Base-by-base conservation (phyloP, 2,113 vertebrate genomes). In the Semnornis frantzii region DNA sequence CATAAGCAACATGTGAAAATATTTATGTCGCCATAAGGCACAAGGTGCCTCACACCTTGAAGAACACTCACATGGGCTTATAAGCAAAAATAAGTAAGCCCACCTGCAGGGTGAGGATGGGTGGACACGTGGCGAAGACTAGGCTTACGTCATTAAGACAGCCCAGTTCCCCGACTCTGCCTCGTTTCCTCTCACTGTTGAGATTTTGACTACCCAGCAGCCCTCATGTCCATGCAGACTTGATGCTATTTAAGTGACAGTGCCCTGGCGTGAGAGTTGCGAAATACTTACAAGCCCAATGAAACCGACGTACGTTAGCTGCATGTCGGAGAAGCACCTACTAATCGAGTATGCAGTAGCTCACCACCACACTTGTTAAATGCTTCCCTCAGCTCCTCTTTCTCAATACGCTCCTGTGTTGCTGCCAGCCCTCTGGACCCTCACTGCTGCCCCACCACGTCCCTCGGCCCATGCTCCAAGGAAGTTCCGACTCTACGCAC, bases 391-490 rank as follows among this genome's bases (percentile, higher is more conserved):
- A 27, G 60, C 30, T 39, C 50, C 14, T 17, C 28, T 8, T 39
- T 13, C 33, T n/a, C 31, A 5, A 2, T 4, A 7, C 7, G 1
- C 23, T 8, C 4, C 16, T 3, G 6, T 5, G 33, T 7, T 14
- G 46, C 24, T 14, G 46, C 19, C 48, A 64, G 30, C n/a, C 33
- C 70, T 19, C 5, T 12, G 5, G 19, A 24, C 31, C 23, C 6
- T 2, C 10, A 24, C 17, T 5, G 18, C 33, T 13, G 8, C 14
- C 46, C n/a, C 1, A 2, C 75, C 7, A 24, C 1, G 1, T 4
- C 55, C 46, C 21, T 5, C 9, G 48, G 33, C 15, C 42, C 20
- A 4, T 14, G 6, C 39, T 19, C 39, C 19, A 5, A 9, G 13
- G 25, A 15, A 5, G 30, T 48, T 57, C 39, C 12, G 6, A 16